Percentiles rank a stretch among this genome's conserved stretches.
Conservation (phyloP, 1,140 invertebrate genomes). For the Luehdorfia chinensis region DNA sequence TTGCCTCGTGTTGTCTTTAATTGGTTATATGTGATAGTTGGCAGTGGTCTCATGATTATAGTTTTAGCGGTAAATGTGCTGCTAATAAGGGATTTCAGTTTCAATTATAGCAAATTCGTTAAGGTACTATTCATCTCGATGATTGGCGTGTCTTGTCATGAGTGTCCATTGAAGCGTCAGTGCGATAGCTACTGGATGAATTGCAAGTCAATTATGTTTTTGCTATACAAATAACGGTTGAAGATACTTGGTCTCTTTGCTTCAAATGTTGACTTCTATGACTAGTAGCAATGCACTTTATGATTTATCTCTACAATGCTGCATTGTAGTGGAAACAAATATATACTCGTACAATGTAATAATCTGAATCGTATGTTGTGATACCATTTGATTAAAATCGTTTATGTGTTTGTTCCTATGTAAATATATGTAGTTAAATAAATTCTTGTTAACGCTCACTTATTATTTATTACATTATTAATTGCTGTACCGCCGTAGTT, state of each 20-base stretch:
- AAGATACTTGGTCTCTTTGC: conserved; percentile 19
- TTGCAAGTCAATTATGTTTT: conserved; percentile 40
- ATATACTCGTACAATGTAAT: too few relatives aligned
- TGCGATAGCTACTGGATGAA: conserved; percentile 38
- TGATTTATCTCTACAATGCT: conserved; percentile 9
- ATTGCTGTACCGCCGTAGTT: too few relatives aligned
- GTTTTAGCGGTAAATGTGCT: too few relatives aligned
- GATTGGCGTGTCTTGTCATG: conserved; percentile 32
- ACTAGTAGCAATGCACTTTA: conserved; percentile 19
- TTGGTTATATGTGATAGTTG: too few relatives aligned
- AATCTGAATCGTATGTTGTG: neutral
- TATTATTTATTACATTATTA: too few relatives aligned
- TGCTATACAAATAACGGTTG: conserved; percentile 34
- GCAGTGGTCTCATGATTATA: too few relatives aligned
- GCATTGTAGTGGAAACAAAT: neutral
- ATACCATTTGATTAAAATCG: too few relatives aligned
- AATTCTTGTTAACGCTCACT: too few relatives aligned
- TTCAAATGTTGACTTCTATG: conserved; percentile 32
- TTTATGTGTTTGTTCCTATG: too few relatives aligned
- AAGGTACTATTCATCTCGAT: conserved; percentile 36
- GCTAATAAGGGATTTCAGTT: conserved; percentile 35
- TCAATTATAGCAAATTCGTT: conserved; percentile 47
- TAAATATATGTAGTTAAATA: too few relatives aligned
- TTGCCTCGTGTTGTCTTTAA: too few relatives aligned
- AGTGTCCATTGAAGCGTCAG: conserved; percentile 11